These are phyloP conservation scores for Molossus alvarezi DNA, from an alignment of 2,797 vertebrate genomes.

Conservation along the genomic window DNA sequence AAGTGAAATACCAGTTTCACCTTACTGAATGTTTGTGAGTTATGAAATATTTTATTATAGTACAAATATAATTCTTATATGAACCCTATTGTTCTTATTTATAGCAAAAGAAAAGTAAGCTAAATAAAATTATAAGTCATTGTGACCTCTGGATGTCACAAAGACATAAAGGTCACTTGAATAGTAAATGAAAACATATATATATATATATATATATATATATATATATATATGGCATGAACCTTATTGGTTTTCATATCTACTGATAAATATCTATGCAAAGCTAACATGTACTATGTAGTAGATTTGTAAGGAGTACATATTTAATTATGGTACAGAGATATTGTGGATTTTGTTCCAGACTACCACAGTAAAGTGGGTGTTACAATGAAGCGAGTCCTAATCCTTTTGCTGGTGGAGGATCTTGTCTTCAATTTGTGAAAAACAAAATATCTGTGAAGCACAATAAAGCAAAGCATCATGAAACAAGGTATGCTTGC, in stretches of 20 bases:
- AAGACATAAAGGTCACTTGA: not conserved
- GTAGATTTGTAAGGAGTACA: not conserved
- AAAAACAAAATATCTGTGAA: not conserved
- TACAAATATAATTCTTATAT: not conserved
- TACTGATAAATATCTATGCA: not conserved
- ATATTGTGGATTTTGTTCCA: not conserved
- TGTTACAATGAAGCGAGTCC: not conserved
- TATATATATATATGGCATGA: not conserved
- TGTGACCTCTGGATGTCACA: not conserved
- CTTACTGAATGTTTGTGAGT: not conserved
- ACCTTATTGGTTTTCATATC: not conserved
- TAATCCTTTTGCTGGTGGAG: not conserved
- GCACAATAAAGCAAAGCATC: not conserved
- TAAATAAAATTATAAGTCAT: not conserved
- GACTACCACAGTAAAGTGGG: not conserved
- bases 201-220: too few species aligned
- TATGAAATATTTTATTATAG: constrained; percentile 8
- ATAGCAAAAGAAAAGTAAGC: not conserved
- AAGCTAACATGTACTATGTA: not conserved
- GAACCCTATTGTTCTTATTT: not conserved
- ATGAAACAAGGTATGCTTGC: not conserved
- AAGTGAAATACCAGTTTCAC: not conserved
- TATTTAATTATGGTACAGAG: not conserved
- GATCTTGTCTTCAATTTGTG: not conserved
- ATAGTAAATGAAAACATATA: not conserved